Conservation (phyloP, 2,113 vertebrate genomes). For the Girardinichthys multiradiatus region DNA sequence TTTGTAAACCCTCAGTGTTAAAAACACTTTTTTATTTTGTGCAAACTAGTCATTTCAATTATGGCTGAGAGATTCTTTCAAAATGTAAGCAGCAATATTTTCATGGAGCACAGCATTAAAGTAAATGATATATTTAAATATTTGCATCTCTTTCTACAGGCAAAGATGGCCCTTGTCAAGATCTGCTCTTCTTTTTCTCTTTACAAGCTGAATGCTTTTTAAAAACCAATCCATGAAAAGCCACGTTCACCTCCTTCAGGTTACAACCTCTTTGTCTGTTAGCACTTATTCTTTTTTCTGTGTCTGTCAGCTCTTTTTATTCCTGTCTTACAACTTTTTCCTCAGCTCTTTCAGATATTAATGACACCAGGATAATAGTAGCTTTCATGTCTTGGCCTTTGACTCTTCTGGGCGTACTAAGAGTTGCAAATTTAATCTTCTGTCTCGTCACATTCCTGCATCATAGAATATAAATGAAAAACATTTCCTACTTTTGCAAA, state of each 20-base stretch:
- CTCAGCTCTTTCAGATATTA: constrained; percentile 7
- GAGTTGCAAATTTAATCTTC: neutral
- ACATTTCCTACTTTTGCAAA: neutral
- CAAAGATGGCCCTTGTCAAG: neutral
- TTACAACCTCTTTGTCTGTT: constrained; percentile 1
- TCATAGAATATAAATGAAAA: constrained; percentile 14
- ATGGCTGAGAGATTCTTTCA: neutral
- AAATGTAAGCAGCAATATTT: neutral
- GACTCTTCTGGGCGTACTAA: constrained; percentile 1
- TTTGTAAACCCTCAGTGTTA: too few relatives aligned
- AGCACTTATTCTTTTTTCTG: neutral
- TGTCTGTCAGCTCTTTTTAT: constrained; percentile 1
- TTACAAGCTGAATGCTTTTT: neutral
- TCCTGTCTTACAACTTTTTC: neutral
- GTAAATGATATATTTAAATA: neutral
- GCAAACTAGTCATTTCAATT: neutral
- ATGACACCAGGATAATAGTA: constrained; percentile 6
- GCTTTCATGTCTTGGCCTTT: constrained; percentile 10
- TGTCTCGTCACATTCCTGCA: neutral
- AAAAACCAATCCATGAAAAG: neutral
- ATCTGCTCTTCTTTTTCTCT: neutral
- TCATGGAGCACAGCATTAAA: neutral
- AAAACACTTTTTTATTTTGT: neutral
- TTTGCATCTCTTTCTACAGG: neutral
- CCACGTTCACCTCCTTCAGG: neutral